Evolutionary conservation across 2,113 vertebrate genomes (phyloP), one percentile per base, ranked within the genome.

Genomic region (Ceyx margarethae): DNA sequence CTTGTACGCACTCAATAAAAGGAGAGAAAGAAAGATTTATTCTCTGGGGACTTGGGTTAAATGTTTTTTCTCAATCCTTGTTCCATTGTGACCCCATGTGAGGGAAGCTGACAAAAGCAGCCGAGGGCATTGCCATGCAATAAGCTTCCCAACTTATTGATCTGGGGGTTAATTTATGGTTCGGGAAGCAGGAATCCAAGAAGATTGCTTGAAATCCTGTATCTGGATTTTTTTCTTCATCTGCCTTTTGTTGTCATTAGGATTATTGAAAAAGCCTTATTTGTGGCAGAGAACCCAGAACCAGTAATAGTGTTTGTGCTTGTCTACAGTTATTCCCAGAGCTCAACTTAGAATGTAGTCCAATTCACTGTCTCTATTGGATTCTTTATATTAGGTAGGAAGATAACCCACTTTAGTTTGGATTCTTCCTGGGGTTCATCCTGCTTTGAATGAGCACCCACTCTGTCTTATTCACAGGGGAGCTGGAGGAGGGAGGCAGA

Each of bases 151-250:
- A 87, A 58, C 33, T 50, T 95, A 93, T 76, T 95, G 94, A 95
- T 96, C 79, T 68, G 23, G 66, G 58, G 89, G 79, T 92, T 96
- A 97, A 94, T 95, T 95, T 96, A 92, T 93, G 76, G 87, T 95
- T 90, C 13, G 40, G 66, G 71, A 91, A 87, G 69, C 72, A 91
- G 77, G 85, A 93, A 89, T 91, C 67, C 84, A 72, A 75, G 87
- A 74, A 86, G 57, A 91, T 89, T 95, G 79, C 77, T 77, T 81
- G 87, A 85, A 91, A 94, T 73, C 69, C 81, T 94, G 81, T 87
- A 35, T 87, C 84, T 81, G 68, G 43, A 74, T 77, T 81, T 85
- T 93, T 93, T 90, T 81, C 79, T 85, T 88, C 53, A 48, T 87
- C 60, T 93, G 37, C 69, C 66, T 93, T 95, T 91, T 73, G 25